Evolutionary conservation across 2,888 invertebrate species (phyloP).

Genomic region (Drosophila robusta): DNA sequence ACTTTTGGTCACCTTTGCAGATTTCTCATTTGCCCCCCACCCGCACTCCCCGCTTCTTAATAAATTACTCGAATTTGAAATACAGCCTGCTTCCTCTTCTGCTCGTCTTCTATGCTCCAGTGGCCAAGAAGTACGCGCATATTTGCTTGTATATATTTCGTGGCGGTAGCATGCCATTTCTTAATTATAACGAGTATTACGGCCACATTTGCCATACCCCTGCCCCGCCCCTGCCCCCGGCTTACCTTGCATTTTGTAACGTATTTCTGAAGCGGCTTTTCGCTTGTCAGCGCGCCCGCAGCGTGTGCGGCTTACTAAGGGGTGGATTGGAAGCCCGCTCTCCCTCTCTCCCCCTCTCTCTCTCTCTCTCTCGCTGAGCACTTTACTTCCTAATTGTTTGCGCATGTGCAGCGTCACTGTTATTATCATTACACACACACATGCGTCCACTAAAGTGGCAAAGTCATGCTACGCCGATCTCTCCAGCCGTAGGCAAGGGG

Average conservation of each 20-base stretch:
- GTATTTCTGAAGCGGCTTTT: slow-evolving; percentile 66
- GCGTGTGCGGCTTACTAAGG: slow-evolving; percentile 61
- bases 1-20: slow-evolving; percentile 27
- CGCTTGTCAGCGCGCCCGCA: slow-evolving; percentile 58
- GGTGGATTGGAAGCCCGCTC: slow-evolving; percentile 55
- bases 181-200: slow-evolving; percentile 68
- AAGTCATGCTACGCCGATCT: slow-evolving; percentile 62
- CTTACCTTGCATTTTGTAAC: slow-evolving; percentile 72
- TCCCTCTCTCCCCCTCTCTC: slow-evolving; percentile 7
- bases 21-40: slow-evolving; percentile 12
- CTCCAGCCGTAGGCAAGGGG: neutral
- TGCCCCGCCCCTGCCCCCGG: slow-evolving; percentile 8
- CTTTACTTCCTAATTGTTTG: slow-evolving; percentile 77
- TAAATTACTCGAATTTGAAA: slow-evolving; percentile 56
- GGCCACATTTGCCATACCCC: slow-evolving; percentile 25
- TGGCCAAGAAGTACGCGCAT: slow-evolving; percentile 54
- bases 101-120: slow-evolving; percentile 66
- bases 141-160: slow-evolving; percentile 6
- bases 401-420: slow-evolving; percentile 81
- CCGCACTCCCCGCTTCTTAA: slow-evolving; percentile 12
- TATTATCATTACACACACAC: slow-evolving; percentile 64
- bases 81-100: slow-evolving; percentile 22
- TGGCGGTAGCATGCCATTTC: slow-evolving; percentile 69
- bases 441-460: slow-evolving; percentile 53
- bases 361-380: slow-evolving; percentile 27